These are phyloP conservation scores for Galaxea fascicularis DNA, from an alignment of 92 coral and sea anemone species.

Conservation along the genomic window DNA sequence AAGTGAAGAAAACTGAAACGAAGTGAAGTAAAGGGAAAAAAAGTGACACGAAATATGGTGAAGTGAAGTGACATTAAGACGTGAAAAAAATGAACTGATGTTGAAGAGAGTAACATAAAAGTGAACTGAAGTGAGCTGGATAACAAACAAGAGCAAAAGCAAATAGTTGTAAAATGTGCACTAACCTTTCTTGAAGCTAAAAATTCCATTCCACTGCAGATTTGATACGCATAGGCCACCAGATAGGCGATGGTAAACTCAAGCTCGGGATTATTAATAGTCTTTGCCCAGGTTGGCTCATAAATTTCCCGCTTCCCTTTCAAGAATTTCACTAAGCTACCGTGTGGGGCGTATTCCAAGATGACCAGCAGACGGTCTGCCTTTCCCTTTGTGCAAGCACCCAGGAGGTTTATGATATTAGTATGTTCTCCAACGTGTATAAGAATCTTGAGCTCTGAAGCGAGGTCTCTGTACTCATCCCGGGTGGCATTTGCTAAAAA, in stretches of 20 bases:
- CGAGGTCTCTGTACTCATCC: constrained; percentile 83
- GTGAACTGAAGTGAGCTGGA: neutral
- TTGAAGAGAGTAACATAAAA: neutral
- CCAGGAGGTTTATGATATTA: constrained; percentile 83
- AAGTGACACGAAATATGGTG: neutral
- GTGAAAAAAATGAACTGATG: neutral
- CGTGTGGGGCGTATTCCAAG: constrained; percentile 89
- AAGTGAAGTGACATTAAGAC: neutral
- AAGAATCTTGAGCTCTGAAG: constrained; percentile 85
- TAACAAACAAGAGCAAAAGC: neutral
- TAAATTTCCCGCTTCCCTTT: constrained; percentile 78
- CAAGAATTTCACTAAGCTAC: constrained; percentile 75
- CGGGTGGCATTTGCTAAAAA: constrained; percentile 61
- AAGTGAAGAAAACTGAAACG: neutral
- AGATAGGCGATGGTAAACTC: constrained; percentile 73
- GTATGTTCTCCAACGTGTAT: constrained; percentile 89
- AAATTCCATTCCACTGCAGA: constrained; percentile 86
- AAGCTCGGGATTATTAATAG: constrained; percentile 61
- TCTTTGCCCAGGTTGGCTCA: constrained; percentile 81
- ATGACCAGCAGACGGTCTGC: constrained; percentile 74
- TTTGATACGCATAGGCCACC: constrained; percentile 72
- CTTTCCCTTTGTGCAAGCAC: constrained; percentile 81
- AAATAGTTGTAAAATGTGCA: neutral
- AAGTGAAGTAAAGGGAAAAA: neutral
- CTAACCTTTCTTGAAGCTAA: constrained; percentile 84